phyloP scores from a whole-genome alignment of 2,888 invertebrate species.

The Bombyx huttoni region DNA sequence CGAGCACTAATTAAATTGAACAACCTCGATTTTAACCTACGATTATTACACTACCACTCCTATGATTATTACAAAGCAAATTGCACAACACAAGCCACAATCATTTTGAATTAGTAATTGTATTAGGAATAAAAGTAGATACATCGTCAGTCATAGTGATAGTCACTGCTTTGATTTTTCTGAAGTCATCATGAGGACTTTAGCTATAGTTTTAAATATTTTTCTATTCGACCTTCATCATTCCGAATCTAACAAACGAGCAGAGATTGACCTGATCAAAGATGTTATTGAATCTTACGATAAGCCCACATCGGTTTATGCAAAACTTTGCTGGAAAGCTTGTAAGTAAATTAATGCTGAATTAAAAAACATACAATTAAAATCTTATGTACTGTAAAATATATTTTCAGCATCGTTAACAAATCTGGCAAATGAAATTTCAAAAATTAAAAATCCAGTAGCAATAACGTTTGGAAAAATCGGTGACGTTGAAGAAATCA shows the following conservation, averaged over 20 bases:
- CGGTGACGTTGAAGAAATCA: too few species aligned
- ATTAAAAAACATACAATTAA: background rate
- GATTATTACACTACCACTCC: background rate
- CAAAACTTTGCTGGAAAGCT: slow-evolving; percentile 30
- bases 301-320: slow-evolving; percentile 27
- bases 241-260: background rate
- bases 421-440: slow-evolving; percentile 16
- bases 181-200: background rate
- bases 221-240: background rate
- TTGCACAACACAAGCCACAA: background rate
- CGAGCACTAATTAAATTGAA: background rate
- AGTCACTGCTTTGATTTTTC: too few species aligned
- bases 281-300: slow-evolving; percentile 30
- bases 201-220: background rate
- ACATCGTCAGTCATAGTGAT: background rate
- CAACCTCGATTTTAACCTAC: background rate
- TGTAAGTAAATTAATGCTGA: slow-evolving; percentile 22
- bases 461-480: slow-evolving; percentile 13
- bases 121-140: background rate
- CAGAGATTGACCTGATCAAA: slow-evolving; percentile 26
- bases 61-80: background rate
- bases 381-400: background rate
- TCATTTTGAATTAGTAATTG: background rate
- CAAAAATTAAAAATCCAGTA: slow-evolving; percentile 11
- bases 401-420: slow-evolving; percentile 14